Base-by-base conservation (phyloP, 2,888 invertebrate species). In the Sphecodes monilicornis region DNA sequence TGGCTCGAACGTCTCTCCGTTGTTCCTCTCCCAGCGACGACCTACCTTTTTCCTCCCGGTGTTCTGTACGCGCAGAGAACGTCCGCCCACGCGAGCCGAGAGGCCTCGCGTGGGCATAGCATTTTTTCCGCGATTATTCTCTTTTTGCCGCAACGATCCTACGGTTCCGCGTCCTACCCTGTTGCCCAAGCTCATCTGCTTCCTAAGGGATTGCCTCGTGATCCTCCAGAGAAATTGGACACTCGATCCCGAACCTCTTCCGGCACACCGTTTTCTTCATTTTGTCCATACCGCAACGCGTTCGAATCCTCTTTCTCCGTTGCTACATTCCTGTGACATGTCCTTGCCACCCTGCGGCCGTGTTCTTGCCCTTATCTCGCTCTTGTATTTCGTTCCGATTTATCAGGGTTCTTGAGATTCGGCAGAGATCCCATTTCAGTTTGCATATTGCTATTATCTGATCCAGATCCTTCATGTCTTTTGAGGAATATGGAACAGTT, bases 11-110 rank as follows among this genome's bases (percentile, higher is more conserved):
- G 46, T 75, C 64, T 71, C 66, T 60, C 74, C 50, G 54, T 57
- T 43, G 74, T 43, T 75, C 70, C 29, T 68, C 66, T 57, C n/a
- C 32, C 39, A 39, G 36, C 72, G 46, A 43, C 81, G 80, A 78
- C 69, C 71, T 54, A 64, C 75, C 78, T 78, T 66, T 22, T 75
- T 75, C 29, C 75, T 36, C 18, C 32, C 72, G 69, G 66, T 50
- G 54, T 75, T 69, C 57, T 73, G 57, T 73, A 60, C 70, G 60
- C 50, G 74, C 66, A 72, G 46, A 60, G 32, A 26, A 73, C 74
- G 64, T 73, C 78, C 82, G 77, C 79, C 85, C 74, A 85, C 85
- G 60, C 86, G 76, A 41, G 41, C 10, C 70, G 29, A 26, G 22
- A 46, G 32, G 22, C 18, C 16, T 43, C 36, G 66, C 5, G 77